A percentile compares a stretch with the other conserved stretches of the same genome.
Evolutionary conservation across 2,797 vertebrate species (phyloP).

Genomic region (Smutsia gigantea): DNA sequence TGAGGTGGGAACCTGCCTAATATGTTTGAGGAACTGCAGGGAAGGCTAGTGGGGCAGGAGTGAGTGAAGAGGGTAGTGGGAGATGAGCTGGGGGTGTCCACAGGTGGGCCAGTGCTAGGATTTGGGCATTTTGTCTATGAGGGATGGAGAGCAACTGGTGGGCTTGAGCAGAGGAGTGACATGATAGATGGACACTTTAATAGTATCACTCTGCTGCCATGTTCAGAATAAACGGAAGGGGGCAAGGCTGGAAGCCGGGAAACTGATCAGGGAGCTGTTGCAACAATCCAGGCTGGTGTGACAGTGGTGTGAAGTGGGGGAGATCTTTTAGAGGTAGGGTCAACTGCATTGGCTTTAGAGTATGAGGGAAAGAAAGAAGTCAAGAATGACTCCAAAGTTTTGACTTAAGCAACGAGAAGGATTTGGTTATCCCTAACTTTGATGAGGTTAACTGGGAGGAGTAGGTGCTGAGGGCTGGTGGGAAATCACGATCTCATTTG

Average conservation of each 20-base stretch:
- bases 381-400: neutral
- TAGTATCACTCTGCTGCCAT: neutral
- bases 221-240: neutral
- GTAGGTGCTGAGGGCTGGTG: neutral
- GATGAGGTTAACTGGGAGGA: neutral
- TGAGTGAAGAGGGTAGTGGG: neutral
- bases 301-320: neutral
- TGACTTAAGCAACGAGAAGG: neutral
- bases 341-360: neutral
- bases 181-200: neutral
- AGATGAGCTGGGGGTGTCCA: no score
- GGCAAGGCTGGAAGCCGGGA: neutral
- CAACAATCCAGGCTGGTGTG: neutral
- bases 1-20: neutral
- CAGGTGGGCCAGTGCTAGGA: fast-evolving
- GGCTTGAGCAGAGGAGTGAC: neutral
- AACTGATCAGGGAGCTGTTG: neutral
- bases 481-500: neutral
- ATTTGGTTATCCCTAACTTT: neutral
- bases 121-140: neutral
- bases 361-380: neutral
- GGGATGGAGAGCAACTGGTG: neutral
- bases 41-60: neutral
- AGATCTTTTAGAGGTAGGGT: neutral
- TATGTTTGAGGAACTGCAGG: neutral